Evolutionary conservation across 1,140 invertebrate genomes (phyloP).

Genomic region (Lasioglossum albipes): DNA sequence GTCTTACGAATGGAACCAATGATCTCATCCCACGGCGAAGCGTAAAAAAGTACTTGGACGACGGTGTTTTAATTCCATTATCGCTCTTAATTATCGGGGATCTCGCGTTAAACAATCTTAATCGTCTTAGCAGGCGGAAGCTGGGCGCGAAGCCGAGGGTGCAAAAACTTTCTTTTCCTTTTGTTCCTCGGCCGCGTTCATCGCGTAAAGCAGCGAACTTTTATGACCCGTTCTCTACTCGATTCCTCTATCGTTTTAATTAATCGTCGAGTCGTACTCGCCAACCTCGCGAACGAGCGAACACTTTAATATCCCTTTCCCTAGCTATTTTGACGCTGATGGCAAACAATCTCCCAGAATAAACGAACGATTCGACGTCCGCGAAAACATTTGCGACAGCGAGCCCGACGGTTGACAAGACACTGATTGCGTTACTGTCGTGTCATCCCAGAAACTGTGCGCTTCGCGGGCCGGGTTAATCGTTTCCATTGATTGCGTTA

Average conservation of each 20-base stretch:
- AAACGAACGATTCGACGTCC: too few species aligned
- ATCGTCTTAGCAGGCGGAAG: slow-evolving; percentile 4
- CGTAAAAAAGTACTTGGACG: background rate
- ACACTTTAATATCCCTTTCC: too few species aligned
- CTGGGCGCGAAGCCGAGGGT: too few species aligned
- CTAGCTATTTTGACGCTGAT: too few species aligned
- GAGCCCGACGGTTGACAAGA: too few species aligned
- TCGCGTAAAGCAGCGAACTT: background rate
- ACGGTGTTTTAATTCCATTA: background rate
- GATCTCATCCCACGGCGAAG: background rate
- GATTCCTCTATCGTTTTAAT: background rate
- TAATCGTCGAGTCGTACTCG: background rate
- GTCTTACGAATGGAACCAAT: background rate
- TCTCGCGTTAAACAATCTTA: background rate
- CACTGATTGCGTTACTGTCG: too few species aligned
- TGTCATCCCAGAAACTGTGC: background rate
- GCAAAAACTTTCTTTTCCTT: background rate
- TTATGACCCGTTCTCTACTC: background rate
- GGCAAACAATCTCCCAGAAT: too few species aligned
- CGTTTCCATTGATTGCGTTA: background rate
- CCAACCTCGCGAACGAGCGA: too few species aligned
- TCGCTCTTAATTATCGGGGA: background rate
- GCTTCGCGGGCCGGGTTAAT: background rate
- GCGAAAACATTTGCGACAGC: too few species aligned
- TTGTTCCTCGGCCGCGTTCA: background rate